Base-by-base conservation (phyloP, 37 sponge, comb jelly and placozoan genomes). In the Beroe forskalii region DNA sequence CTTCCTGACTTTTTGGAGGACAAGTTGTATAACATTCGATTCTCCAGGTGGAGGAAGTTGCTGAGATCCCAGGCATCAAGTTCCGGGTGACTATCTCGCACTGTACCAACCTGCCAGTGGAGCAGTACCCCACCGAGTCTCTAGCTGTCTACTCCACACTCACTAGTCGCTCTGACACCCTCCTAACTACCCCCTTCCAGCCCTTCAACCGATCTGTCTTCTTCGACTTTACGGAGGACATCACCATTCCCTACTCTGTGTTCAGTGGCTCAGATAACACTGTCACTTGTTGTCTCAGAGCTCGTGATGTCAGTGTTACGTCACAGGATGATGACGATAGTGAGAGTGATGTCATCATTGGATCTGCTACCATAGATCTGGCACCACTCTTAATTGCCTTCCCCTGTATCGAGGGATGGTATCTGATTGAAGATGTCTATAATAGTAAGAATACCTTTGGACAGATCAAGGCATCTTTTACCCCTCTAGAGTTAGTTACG, bases 51-150 rank as follows among this genome's bases (percentile, higher is more conserved):
- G 55, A 69, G 39, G 72, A 69, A 35, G 9, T 14, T 33, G 4
- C 4, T 6, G 38, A 41, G 48, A 1, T n/a, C 20, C 38, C 28
- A 44, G 86, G 86, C 0, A 24, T 80, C 1, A 42, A 17, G 43
- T 80, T 80, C 86, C 43, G 86, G 1, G 86, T 80, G n/a, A 44
- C 86, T 19, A 42, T 80, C 48, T 80, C 86, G 25, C 86, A 80
- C 28, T 80, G 86, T 43, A 80, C 43, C 27, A 25, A 25, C 55
- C 86, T 80, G 12, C 86, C 86, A 12, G 23, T 38, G 12, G 72
- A 69, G 19, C 72, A 69, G 4, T 80, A 80, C 86, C 28, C 20
- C 55, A 36, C 72, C 72, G 27, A 9, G 37, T 36, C 72, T 17
- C 72, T 69, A 33, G 20, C 40, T 43, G 27, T 80, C 8, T 80